Conservation (phyloP, 2,888 invertebrate genomes). For the Lasioglossum marginatum region DNA sequence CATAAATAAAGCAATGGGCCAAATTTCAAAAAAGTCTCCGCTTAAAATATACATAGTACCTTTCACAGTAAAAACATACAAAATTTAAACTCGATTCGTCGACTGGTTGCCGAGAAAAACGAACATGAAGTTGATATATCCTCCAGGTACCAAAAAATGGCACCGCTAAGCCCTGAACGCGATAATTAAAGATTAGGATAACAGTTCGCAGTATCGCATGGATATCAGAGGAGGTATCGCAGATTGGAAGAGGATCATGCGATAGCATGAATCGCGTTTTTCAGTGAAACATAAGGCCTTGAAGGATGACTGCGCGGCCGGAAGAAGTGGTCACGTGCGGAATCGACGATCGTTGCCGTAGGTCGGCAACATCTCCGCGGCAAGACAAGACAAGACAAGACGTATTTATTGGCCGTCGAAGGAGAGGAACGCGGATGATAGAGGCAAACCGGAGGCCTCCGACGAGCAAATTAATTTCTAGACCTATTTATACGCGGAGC, state of each 20-base stretch:
- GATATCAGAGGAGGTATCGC: background rate
- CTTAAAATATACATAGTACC: background rate
- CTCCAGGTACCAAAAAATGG: background rate
- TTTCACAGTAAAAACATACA: background rate
- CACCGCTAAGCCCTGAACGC: background rate
- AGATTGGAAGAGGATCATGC: background rate
- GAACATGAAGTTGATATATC: background rate
- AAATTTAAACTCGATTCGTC: background rate
- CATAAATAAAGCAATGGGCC: too few relatives aligned
- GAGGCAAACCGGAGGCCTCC: constrained; percentile 13
- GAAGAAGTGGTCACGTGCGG: constrained; percentile 27
- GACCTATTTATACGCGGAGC: constrained; percentile 52
- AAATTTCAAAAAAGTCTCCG: background rate
- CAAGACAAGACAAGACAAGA: constrained; percentile 20
- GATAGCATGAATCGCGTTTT: background rate
- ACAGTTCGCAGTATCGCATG: background rate
- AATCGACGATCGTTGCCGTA: constrained; percentile 43
- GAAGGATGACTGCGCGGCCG: constrained; percentile 11
- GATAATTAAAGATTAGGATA: background rate
- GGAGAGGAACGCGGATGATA: constrained; percentile 38
- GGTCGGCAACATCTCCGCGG: constrained; percentile 28
- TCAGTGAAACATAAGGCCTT: constrained; percentile 7
- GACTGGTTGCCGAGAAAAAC: background rate
- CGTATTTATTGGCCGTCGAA: constrained; percentile 37
- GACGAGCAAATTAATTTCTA: constrained; percentile 50